phyloP scores from a whole-genome alignment of 2,113 vertebrate genomes.

The Platichthys stellatus region DNA sequence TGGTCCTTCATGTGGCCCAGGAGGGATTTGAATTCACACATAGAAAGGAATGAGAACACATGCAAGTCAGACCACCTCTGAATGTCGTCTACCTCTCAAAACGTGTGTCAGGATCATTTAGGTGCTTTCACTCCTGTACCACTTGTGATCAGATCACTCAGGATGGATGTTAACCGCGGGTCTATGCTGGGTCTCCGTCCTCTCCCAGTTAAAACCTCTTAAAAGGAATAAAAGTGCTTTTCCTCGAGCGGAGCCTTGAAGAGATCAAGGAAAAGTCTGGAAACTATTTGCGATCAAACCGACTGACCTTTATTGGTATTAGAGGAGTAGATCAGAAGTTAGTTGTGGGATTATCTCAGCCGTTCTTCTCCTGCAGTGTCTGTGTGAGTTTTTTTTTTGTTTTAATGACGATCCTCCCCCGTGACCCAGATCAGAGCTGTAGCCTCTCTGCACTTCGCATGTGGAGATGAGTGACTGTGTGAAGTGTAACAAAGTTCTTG shows the following conservation, averaged over 20 bases:
- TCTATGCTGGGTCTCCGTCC: background rate
- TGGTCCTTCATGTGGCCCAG: too few relatives aligned
- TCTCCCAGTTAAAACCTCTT: constrained; percentile 13
- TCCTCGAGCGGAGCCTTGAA: background rate
- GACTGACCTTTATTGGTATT: background rate
- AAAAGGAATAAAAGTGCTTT: constrained; percentile 9
- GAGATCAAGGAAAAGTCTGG: constrained; percentile 11
- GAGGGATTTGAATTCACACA: too few relatives aligned
- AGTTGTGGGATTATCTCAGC: constrained; percentile 21
- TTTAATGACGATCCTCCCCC: constrained; percentile 27
- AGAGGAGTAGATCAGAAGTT: constrained; percentile 34
- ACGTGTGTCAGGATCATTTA: too few relatives aligned
- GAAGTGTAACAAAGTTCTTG: constrained; percentile 56
- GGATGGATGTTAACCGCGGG: too few relatives aligned
- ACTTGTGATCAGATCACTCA: too few relatives aligned
- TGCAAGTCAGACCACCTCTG: too few relatives aligned
- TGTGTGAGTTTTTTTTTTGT: background rate
- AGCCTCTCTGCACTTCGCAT: constrained; percentile 34
- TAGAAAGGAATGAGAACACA: too few relatives aligned
- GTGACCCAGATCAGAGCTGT: constrained; percentile 55
- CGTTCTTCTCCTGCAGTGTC: background rate
- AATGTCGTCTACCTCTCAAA: too few relatives aligned
- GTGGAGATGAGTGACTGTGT: constrained; percentile 54
- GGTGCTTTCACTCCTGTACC: too few relatives aligned
- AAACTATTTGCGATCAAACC: constrained; percentile 1